Percentiles rank a stretch among this genome's conserved stretches.
Evolutionary conservation across 2,888 invertebrate species (phyloP).

Genomic region (Lasioglossum villosulum): DNA sequence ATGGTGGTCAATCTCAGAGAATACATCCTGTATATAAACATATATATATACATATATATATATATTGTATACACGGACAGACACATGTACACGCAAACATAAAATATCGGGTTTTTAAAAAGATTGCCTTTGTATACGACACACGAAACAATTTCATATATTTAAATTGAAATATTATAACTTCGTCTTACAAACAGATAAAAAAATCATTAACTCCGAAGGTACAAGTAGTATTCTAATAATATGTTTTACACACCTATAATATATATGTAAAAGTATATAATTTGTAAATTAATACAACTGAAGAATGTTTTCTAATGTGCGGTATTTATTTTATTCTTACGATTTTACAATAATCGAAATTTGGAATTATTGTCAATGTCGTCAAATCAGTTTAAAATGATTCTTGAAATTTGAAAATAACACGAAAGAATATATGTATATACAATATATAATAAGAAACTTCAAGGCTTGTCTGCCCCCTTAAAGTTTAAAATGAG

Average conservation of each 20-base stretch:
- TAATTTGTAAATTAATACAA: conserved; percentile 27
- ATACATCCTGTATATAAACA: not conserved
- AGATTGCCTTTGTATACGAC: conserved; percentile 29
- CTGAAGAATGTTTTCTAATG: conserved; percentile 2
- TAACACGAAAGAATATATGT: conserved; percentile 7
- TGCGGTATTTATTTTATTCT: conserved; percentile 6
- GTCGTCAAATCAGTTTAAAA: not conserved
- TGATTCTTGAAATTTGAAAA: not conserved
- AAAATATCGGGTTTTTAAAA: conserved; percentile 26
- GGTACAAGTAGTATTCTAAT: conserved; percentile 33
- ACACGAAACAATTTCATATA: conserved; percentile 24
- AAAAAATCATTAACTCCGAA: conserved; percentile 23
- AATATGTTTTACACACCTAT: conserved; percentile 36
- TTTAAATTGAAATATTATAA: conserved; percentile 19
- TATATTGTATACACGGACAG: not conserved
- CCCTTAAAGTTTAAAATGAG: conserved; percentile 50
- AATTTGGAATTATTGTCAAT: not conserved
- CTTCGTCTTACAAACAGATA: conserved; percentile 17
- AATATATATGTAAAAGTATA: conserved; percentile 23
- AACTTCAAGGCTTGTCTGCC: conserved; percentile 53
- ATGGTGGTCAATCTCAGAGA: not conserved
- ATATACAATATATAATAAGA: not conserved
- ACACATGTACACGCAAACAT: not conserved
- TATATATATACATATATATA: not conserved
- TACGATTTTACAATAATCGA: not conserved